Percentiles rank a stretch among this genome's conserved stretches.
These are phyloP conservation scores for Tuta absoluta DNA, from an alignment of 2,888 invertebrate genomes.

Conservation along the genomic window DNA sequence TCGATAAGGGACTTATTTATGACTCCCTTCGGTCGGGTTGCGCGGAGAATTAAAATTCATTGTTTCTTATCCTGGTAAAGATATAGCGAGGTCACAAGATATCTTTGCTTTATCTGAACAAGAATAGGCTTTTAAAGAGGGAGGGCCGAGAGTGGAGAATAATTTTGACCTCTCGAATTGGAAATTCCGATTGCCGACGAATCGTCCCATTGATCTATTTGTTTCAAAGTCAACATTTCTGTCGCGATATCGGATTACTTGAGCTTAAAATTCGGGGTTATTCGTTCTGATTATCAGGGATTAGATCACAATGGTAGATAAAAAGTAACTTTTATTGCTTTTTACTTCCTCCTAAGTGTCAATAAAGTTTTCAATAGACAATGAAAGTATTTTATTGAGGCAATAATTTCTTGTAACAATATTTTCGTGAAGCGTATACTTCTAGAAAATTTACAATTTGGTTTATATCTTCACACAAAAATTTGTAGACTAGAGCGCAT, in stretches of 20 bases:
- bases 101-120: slow-evolving; percentile 76
- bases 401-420: slow-evolving; percentile 24
- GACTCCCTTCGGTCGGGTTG: slow-evolving; percentile 50
- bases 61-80: slow-evolving; percentile 76
- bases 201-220: slow-evolving; percentile 52
- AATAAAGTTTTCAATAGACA: slow-evolving; percentile 45
- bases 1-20: slow-evolving; percentile 77
- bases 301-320: slow-evolving; percentile 56
- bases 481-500: slow-evolving; percentile 30
- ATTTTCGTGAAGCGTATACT: slow-evolving; percentile 25
- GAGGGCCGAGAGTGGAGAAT: slow-evolving; percentile 54
- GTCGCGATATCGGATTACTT: slow-evolving; percentile 56
- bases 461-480: slow-evolving; percentile 24
- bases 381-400: slow-evolving; percentile 23
- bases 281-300: slow-evolving; percentile 49
- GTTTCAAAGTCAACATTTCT: slow-evolving; percentile 48
- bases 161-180: slow-evolving; percentile 69
- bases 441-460: not conserved
- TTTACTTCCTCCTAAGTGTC: slow-evolving; percentile 50
- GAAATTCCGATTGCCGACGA: slow-evolving; percentile 45
- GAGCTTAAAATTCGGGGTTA: slow-evolving; percentile 49
- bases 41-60: slow-evolving; percentile 77
- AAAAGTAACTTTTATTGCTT: slow-evolving; percentile 54
- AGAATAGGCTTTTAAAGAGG: slow-evolving; percentile 77
- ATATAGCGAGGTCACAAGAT: slow-evolving; percentile 72